These are phyloP conservation scores for Acronicta aceris DNA, from an alignment of 2,888 invertebrate species.

Conservation along the genomic window DNA sequence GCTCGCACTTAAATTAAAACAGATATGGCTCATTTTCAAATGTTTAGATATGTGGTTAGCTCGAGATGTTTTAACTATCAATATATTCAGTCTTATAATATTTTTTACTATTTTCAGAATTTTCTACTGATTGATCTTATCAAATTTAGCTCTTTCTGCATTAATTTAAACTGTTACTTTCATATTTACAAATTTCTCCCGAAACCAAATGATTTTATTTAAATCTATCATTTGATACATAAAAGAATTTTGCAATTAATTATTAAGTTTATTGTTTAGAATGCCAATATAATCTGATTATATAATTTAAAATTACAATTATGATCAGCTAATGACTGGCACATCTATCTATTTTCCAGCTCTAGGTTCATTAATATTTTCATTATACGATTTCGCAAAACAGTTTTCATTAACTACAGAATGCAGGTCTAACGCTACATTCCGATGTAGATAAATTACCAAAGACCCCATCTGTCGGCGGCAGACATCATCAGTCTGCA, in stretches of 20 bases:
- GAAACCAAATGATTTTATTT: too few species aligned
- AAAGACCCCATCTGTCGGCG: slow-evolving; percentile 67
- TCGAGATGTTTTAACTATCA: slow-evolving; percentile 30
- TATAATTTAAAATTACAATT: too few species aligned
- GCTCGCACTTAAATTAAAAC: slow-evolving; percentile 57
- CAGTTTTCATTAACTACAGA: slow-evolving; percentile 48
- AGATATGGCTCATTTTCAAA: slow-evolving; percentile 53
- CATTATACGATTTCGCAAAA: slow-evolving; percentile 44
- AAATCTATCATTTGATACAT: too few species aligned
- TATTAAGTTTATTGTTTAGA: too few species aligned
- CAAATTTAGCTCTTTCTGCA: too few species aligned
- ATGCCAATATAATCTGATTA: too few species aligned
- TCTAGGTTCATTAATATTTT: slow-evolving; percentile 25
- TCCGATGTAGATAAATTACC: slow-evolving; percentile 63
- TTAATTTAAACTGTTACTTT: too few species aligned
- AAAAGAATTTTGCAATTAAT: too few species aligned
- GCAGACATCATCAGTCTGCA: slow-evolving; percentile 68
- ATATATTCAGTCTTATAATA: slow-evolving; percentile 20
- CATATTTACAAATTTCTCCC: too few species aligned
- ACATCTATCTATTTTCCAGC: slow-evolving; percentile 17
- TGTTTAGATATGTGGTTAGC: slow-evolving; percentile 40
- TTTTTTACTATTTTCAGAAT: not conserved
- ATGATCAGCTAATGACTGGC: slow-evolving; percentile 19
- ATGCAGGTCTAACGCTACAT: slow-evolving; percentile 46
- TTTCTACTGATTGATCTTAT: not conserved